Evolutionary conservation across 1,140 invertebrate species (phyloP), one percentile per base, ranked within the genome.

Genomic region (Anthonomus grandis): DNA sequence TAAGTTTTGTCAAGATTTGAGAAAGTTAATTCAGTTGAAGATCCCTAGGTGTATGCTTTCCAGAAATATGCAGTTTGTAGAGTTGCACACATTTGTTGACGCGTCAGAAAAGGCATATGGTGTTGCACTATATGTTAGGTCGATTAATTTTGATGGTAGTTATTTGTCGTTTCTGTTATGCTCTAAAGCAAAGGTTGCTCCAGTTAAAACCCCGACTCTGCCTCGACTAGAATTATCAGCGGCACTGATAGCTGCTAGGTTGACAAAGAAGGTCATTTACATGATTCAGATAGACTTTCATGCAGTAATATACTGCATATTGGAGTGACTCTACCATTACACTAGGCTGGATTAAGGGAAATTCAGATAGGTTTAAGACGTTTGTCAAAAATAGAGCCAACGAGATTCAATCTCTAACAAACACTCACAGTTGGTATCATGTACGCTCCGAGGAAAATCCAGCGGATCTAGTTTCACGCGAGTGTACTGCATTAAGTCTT

Each of bases 171-270:
- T 37, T n/a, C 56, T 34, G 45, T 42, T 48, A 62, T 67, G 17
- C 24, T 59, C 65, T 15, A 71, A 70, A 54, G 55, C 64, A 1
- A 34, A 53, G 22, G 68, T 72, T 24, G 66, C 66, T 3, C 65
- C 70, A 23, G n/a, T 70, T 8, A 66, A 71, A 60, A 37, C 18
- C 4, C 8, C 64, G 12, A 48, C 64, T 22, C 27, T 70, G n/a
- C 67, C 69, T 3, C 51, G 66, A 38, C 46, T 73, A 8, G 70
- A 71, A 47, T 37, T 70, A 8, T 65, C 57, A 44, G 59, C 49
- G 9, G 69, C 66, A 10, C 4, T 59, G 10, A 27, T 70, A 18
- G 45, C 64, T 15, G 42, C 62, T 8, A 13, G 52, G 45, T 41
- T 64, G 24, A 18, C 58, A 15, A 17, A 60, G 13, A 57, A 52